Percentiles rank a stretch among this genome's conserved stretches.
Conservation (phyloP, 2,113 vertebrate genomes). For the Illadopsis cleaveri region DNA sequence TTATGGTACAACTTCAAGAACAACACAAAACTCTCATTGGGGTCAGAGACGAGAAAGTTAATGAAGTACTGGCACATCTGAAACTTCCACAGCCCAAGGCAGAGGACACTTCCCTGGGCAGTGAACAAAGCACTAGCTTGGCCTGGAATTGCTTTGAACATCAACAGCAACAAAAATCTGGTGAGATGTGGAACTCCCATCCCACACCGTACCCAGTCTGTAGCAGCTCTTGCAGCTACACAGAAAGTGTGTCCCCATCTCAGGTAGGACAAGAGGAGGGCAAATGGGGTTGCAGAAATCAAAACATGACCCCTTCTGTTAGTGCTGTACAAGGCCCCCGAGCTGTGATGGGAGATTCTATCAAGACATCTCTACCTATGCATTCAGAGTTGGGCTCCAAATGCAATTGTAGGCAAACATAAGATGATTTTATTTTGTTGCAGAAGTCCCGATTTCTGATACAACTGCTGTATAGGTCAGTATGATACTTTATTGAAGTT, state of each 20-base stretch:
- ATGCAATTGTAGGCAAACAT: background rate
- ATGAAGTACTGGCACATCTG: background rate
- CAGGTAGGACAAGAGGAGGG: background rate
- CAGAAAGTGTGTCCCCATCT: background rate
- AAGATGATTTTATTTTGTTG: background rate
- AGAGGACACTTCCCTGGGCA: background rate
- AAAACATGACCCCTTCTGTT: background rate
- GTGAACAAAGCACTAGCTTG: background rate
- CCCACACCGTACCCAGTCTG: accelerated
- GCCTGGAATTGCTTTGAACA: background rate
- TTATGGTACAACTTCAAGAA: background rate
- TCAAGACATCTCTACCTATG: background rate
- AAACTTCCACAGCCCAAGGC: background rate
- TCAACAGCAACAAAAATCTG: background rate
- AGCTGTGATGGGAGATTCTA: background rate
- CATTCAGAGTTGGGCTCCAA: background rate
- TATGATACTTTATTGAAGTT: background rate
- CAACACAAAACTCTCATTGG: background rate
- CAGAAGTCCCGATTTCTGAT: background rate
- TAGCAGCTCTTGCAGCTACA: background rate
- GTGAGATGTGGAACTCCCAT: accelerated
- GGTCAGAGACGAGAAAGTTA: background rate
- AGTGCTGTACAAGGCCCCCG: background rate
- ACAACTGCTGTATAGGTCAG: background rate
- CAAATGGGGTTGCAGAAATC: background rate